These are phyloP conservation scores for Amphibalanus amphitrite DNA, from an alignment of 1,140 invertebrate genomes.

Conservation along the genomic window DNA sequence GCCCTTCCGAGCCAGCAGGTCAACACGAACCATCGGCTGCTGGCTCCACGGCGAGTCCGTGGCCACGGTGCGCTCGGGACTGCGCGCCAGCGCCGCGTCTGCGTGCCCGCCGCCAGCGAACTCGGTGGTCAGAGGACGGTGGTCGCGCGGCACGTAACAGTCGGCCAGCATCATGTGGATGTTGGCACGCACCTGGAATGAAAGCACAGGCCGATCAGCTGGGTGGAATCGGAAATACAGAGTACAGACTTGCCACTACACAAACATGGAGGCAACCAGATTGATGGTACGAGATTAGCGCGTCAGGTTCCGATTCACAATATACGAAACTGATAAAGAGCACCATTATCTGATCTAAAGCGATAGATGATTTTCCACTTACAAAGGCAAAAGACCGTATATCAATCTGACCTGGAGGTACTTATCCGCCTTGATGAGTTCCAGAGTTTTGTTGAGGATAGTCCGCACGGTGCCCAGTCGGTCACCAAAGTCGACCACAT, in stretches of 20 bases:
- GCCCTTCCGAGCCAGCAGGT: background rate
- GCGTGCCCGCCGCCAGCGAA: background rate
- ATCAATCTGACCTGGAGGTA: slow-evolving; percentile 13
- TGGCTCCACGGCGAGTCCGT: background rate
- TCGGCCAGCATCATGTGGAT: slow-evolving; percentile 1
- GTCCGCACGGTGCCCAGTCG: slow-evolving; percentile 16
- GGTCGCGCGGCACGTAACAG: background rate
- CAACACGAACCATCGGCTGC: background rate
- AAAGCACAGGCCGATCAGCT: too few species aligned
- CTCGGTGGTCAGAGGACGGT: background rate
- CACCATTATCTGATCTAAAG: too few species aligned
- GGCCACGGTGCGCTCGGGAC: background rate
- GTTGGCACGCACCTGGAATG: background rate
- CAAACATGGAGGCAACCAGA: too few species aligned
- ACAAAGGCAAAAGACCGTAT: too few species aligned
- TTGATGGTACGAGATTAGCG: too few species aligned
- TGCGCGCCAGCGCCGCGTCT: background rate
- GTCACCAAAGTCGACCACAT: slow-evolving; percentile 6
- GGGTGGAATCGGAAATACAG: too few species aligned
- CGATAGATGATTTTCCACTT: too few species aligned
- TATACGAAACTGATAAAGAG: too few species aligned
- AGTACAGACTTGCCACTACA: too few species aligned
- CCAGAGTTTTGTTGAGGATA: slow-evolving; percentile 15
- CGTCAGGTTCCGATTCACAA: too few species aligned
- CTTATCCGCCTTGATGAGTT: slow-evolving; percentile 12